phyloP scores from a whole-genome alignment of 2,113 vertebrate genomes.

The Caranx melampygus region DNA sequence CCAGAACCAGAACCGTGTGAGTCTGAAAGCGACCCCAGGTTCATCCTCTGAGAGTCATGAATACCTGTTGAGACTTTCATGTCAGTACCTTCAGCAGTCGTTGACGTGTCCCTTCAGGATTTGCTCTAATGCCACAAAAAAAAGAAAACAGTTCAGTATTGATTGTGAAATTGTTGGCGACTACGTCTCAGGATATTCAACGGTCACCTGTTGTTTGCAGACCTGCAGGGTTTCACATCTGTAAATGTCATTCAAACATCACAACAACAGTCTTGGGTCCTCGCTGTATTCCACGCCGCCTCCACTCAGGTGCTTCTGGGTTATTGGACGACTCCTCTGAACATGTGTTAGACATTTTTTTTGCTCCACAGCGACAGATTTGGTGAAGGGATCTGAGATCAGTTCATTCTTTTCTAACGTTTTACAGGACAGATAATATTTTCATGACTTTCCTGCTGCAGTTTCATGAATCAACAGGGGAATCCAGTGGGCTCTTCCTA shows the following conservation, averaged over 20 bases:
- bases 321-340: constrained; percentile 35
- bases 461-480: constrained; percentile 49
- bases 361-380: constrained; percentile 35
- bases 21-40: no score
- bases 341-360: constrained; percentile 70
- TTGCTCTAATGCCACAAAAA: no score
- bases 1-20: no score
- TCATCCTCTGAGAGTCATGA: background rate
- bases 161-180: no score
- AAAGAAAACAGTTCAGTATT: background rate
- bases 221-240: constrained; percentile 15
- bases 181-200: no score
- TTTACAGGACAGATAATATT: constrained; percentile 70
- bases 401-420: constrained; percentile 59
- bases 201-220: background rate
- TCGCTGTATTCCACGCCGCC: background rate
- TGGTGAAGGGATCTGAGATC: constrained; percentile 41
- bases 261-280: constrained; percentile 6
- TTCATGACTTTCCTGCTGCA: constrained; percentile 47
- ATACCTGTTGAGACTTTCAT: no score
- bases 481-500: constrained; percentile 38
- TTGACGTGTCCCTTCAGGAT: background rate
- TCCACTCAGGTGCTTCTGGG: constrained; percentile 32
- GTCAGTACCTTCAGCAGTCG: background rate
- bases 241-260: constrained; percentile 5